These are phyloP conservation scores for Melanerpes aurifrons DNA, from an alignment of 2,113 vertebrate species.

Conservation along the genomic window DNA sequence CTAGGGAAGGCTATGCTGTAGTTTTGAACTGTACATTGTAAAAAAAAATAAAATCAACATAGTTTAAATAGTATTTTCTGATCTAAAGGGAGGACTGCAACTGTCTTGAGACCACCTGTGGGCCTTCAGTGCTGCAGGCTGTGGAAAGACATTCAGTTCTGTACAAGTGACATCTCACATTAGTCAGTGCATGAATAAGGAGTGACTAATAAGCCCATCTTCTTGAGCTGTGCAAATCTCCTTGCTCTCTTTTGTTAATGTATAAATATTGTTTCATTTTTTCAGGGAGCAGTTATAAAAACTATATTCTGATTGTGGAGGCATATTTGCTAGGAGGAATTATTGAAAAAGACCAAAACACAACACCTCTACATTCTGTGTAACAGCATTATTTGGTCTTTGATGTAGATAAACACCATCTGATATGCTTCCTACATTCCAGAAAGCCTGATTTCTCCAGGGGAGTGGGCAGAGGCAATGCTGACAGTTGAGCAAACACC, in stretches of 20 bases:
- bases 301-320: background rate
- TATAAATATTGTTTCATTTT: background rate
- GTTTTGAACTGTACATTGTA: background rate
- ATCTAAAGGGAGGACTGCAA: background rate
- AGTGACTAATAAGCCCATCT: background rate
- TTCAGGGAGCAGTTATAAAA: background rate
- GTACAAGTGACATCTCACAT: constrained; percentile 15
- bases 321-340: background rate
- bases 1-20: background rate
- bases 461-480: background rate
- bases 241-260: background rate
- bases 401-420: constrained; percentile 29
- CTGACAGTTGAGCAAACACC: background rate
- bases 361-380: background rate
- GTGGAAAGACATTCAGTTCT: background rate
- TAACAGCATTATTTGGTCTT: constrained; percentile 9
- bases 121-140: background rate
- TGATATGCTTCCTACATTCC: background rate
- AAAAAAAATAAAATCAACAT: background rate
- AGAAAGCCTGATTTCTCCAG: background rate
- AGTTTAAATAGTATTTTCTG: background rate
- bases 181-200: constrained; percentile 22
- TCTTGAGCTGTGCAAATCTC: background rate
- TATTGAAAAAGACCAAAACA: background rate
- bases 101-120: background rate